Evolutionary conservation across 1,140 invertebrate species (phyloP).

Genomic region (Anoplophora glabripennis): DNA sequence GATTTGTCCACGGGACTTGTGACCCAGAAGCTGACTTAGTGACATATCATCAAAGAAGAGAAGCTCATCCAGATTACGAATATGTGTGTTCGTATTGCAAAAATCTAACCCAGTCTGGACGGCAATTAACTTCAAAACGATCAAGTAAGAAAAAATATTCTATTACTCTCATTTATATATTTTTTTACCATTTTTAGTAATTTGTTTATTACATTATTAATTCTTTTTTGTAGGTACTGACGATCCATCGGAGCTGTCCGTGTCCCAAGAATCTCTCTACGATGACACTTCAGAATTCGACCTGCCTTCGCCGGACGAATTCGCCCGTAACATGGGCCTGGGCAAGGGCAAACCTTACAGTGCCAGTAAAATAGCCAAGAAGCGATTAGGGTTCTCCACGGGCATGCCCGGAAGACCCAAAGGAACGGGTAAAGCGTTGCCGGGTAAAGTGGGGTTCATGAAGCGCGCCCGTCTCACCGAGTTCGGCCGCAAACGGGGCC

Average conservation of each 20-base stretch:
- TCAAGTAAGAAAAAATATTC: constrained; percentile 58
- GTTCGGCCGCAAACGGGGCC: constrained; percentile 74
- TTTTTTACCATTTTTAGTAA: too few relatives aligned
- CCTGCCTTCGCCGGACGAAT: constrained; percentile 44
- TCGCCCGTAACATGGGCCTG: constrained; percentile 59
- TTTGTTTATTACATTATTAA: constrained; percentile 21
- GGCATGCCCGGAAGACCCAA: constrained; percentile 62
- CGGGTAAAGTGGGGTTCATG: constrained; percentile 63
- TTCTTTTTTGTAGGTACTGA: constrained; percentile 54
- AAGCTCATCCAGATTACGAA: constrained; percentile 79
- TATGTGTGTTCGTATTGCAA: constrained; percentile 88
- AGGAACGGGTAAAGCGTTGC: constrained; percentile 52
- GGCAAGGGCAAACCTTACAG: constrained; percentile 77
- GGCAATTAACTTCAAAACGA: constrained; percentile 41
- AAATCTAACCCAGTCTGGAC: constrained; percentile 53
- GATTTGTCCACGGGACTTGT: constrained; percentile 90
- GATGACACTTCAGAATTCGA: constrained; percentile 66
- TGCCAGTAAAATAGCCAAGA: constrained; percentile 75
- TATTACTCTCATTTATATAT: background rate
- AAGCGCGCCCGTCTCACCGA: constrained; percentile 69
- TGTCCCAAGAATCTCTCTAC: constrained; percentile 67
- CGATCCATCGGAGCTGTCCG: constrained; percentile 61
- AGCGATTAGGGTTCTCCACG: constrained; percentile 63
- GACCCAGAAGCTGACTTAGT: constrained; percentile 82
- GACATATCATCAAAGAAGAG: constrained; percentile 75